Base-by-base conservation (phyloP, 2,113 vertebrate genomes). In the Furnarius figulus region DNA sequence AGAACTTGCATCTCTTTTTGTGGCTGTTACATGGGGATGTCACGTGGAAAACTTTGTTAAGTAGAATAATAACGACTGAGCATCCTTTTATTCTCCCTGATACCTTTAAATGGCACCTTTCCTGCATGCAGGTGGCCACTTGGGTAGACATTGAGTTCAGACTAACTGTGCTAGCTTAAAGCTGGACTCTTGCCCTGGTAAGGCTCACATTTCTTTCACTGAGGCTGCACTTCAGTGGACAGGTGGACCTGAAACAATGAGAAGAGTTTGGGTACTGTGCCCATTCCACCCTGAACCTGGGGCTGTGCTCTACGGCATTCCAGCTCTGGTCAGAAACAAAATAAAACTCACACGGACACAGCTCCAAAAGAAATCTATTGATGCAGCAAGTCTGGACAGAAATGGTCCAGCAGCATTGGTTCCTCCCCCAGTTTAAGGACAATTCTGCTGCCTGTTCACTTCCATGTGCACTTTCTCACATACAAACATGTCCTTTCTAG, bases 371-470 rank as follows among this genome's bases (percentile, higher is more conserved):
- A 61, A 66, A 70, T 40, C 39, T 63, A 5, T 62, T 71, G 37
- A 14, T n/a, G 9, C 8, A 19, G 22, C 12, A 4, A 72, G 22
- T 24, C 73, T 50, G 25, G 39, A 58, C 21, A 85, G 56, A 75
- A 42, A 9, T 12, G 52, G 7, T 6, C 27, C 12, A 55, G 2
- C 5, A 72, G 5, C 1, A 0, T 0, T 35, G 53, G 24, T 84
- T 67, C n/a, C 14, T 72, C 8, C 14, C 14, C 14, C 0, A 1
- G 28, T 35, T 74, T 53, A 70, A 63, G 30, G n/a, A 74, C 8
- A 12, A 8, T 53, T 79, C 24, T 59, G 44, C 30, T 46, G 33
- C 37, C 46, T 33, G 15, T 73, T 63, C 30, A 21, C 12, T n/a
- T 78, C 31, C 5, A 3, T 1, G 5, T 53, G 31, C 5, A 13